Percentiles rank a stretch among this genome's conserved stretches.
These are phyloP conservation scores for Eupithecia dodoneata DNA, from an alignment of 2,888 invertebrate species.

Conservation along the genomic window DNA sequence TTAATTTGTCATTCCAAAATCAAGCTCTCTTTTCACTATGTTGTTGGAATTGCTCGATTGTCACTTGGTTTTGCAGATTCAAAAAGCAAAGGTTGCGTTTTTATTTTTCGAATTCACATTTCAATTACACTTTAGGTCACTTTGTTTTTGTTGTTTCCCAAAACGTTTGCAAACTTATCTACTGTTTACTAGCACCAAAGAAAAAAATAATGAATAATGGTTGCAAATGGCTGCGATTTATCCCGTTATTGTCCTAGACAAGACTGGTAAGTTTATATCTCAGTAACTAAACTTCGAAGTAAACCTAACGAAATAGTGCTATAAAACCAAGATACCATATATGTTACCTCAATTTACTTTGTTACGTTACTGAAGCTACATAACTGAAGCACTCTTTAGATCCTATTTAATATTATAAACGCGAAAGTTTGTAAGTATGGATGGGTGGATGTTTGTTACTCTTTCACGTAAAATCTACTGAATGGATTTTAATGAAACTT, in stretches of 20 bases:
- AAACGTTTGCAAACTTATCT: background rate
- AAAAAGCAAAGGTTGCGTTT: background rate
- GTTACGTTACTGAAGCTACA: too few relatives aligned
- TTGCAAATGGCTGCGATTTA: constrained; percentile 30
- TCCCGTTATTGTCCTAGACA: background rate
- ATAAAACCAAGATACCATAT: background rate
- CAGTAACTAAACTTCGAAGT: background rate
- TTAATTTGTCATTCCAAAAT: background rate
- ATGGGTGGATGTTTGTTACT: too few relatives aligned
- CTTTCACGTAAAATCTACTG: too few relatives aligned
- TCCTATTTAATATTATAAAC: background rate
- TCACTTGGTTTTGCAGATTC: constrained; percentile 2
- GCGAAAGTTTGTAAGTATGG: too few relatives aligned
- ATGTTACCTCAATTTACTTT: background rate
- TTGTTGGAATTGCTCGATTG: background rate
- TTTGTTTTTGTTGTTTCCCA: background rate
- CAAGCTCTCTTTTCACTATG: background rate
- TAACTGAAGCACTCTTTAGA: background rate
- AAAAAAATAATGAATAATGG: background rate
- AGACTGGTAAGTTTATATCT: background rate
- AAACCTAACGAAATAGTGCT: background rate
- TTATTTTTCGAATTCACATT: background rate
- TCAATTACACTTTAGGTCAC: background rate
- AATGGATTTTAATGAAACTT: too few relatives aligned
- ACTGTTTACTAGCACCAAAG: background rate